Conservation (phyloP, 2,888 invertebrate genomes). For the Drosophila paranaensis region DNA sequence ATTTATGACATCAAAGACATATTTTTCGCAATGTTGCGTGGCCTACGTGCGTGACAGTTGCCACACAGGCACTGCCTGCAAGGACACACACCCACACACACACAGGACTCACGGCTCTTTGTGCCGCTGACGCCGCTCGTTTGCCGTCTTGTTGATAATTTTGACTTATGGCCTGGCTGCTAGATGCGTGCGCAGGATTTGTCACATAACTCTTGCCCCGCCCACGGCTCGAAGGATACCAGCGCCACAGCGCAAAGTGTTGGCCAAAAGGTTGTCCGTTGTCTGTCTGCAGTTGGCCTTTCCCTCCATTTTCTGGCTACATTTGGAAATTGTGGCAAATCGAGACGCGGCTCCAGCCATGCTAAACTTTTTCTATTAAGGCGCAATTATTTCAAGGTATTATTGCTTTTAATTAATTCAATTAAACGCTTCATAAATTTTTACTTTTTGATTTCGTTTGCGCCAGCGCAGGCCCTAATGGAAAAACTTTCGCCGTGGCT, state of each 20-base stretch:
- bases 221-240: constrained; percentile 28
- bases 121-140: constrained; percentile 30
- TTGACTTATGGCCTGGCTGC: constrained; percentile 81
- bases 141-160: constrained; percentile 83
- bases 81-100: constrained; percentile 21
- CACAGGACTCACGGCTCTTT: constrained; percentile 45
- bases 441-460: constrained; percentile 80
- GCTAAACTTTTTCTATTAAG: constrained; percentile 78
- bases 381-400: constrained; percentile 78
- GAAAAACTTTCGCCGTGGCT: constrained; percentile 77
- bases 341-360: not conserved
- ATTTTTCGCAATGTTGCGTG: constrained; percentile 84
- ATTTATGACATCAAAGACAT: constrained; percentile 84
- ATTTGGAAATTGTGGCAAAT: constrained; percentile 12
- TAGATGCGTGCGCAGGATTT: constrained; percentile 70
- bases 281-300: constrained; percentile 20
- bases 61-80: constrained; percentile 37
- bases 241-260: constrained; percentile 5
- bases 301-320: not conserved
- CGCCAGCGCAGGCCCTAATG: constrained; percentile 59
- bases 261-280: constrained; percentile 36
- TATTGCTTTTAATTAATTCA: constrained; percentile 84
- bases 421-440: constrained; percentile 84
- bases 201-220: constrained; percentile 69
- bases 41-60: constrained; percentile 83